Conservation (phyloP, 2,797 vertebrate species). For the Micromesistius poutassou region DNA sequence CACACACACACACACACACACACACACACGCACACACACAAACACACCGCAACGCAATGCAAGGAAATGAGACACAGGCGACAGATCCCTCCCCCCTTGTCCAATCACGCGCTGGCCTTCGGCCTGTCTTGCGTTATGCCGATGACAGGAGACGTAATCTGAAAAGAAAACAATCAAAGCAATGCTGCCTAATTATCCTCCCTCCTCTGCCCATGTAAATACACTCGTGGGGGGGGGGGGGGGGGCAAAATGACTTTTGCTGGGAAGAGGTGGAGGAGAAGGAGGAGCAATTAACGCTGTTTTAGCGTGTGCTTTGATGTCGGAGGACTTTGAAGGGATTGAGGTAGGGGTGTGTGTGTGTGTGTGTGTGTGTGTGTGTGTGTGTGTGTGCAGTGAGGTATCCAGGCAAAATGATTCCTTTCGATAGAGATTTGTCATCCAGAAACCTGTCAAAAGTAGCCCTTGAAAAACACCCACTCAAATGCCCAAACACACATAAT, state of each 20-base stretch:
- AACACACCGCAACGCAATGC: slow-evolving; percentile 33
- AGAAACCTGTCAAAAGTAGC: not conserved
- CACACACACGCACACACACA: slow-evolving; percentile 38
- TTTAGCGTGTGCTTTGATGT: slow-evolving; percentile 42
- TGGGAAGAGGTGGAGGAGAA: slow-evolving; percentile 33
- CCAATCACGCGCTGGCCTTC: slow-evolving; percentile 90
- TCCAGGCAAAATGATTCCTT: slow-evolving; percentile 8
- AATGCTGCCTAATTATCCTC: slow-evolving; percentile 84
- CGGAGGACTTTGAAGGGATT: slow-evolving; percentile 24
- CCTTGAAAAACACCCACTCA: not conserved
- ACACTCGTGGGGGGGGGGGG: slow-evolving; percentile 39
- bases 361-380: slow-evolving; percentile 18
- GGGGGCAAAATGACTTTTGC: slow-evolving; percentile 62
- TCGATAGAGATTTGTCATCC: slow-evolving; percentile 1
- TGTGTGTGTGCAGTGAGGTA: slow-evolving; percentile 13
- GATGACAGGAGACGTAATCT: slow-evolving; percentile 82
- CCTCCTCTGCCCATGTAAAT: slow-evolving; percentile 77
- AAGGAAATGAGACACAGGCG: not conserved
- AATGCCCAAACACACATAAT: not conserved
- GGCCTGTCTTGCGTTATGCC: slow-evolving; percentile 71
- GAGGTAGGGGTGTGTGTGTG: slow-evolving; percentile 21
- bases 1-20: slow-evolving; percentile 9
- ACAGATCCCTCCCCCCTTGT: slow-evolving; percentile 69
- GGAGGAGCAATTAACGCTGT: slow-evolving; percentile 58
- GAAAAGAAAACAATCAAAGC: slow-evolving; percentile 84